phyloP scores from a whole-genome alignment of 2,797 vertebrate species.

The Danio kyathit region DNA sequence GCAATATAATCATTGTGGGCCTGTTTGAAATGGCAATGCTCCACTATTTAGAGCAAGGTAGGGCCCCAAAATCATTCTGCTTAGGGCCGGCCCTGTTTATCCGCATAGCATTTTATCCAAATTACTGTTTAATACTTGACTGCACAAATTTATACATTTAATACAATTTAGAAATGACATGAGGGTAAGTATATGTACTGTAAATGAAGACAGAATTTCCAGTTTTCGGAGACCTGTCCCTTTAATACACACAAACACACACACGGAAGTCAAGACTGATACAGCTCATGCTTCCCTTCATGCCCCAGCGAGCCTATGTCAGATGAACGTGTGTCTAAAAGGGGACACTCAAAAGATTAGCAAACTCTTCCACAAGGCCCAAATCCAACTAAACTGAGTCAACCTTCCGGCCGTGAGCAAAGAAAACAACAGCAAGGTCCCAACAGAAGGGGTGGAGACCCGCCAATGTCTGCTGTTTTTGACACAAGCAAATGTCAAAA shows the following conservation, averaged over 20 bases:
- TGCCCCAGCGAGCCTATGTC: slow-evolving; percentile 32
- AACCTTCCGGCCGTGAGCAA: slow-evolving; percentile 28
- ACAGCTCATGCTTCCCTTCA: slow-evolving; percentile 28
- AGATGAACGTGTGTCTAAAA: slow-evolving; percentile 48
- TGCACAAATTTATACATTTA: neutral
- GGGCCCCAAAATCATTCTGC: too few relatives aligned
- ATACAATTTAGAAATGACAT: neutral
- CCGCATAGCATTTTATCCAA: too few relatives aligned
- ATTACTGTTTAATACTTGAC: too few relatives aligned
- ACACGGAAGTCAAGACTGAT: slow-evolving; percentile 10
- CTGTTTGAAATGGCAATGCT: too few relatives aligned
- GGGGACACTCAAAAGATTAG: slow-evolving; percentile 41
- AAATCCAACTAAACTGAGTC: slow-evolving; percentile 45
- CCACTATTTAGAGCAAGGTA: too few relatives aligned
- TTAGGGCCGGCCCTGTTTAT: too few relatives aligned
- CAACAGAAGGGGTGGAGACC: slow-evolving; percentile 21
- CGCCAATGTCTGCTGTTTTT: neutral
- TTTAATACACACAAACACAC: neutral
- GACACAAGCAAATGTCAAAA: neutral
- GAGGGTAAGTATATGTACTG: neutral
- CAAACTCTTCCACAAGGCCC: slow-evolving; percentile 28
- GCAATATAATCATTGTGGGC: too few relatives aligned
- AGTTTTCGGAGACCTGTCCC: neutral
- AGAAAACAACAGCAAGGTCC: slow-evolving; percentile 46
- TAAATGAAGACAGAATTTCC: neutral